These are phyloP conservation scores for Hypothenemus hampei DNA, from an alignment of 1,140 invertebrate genomes.

Conservation along the genomic window DNA sequence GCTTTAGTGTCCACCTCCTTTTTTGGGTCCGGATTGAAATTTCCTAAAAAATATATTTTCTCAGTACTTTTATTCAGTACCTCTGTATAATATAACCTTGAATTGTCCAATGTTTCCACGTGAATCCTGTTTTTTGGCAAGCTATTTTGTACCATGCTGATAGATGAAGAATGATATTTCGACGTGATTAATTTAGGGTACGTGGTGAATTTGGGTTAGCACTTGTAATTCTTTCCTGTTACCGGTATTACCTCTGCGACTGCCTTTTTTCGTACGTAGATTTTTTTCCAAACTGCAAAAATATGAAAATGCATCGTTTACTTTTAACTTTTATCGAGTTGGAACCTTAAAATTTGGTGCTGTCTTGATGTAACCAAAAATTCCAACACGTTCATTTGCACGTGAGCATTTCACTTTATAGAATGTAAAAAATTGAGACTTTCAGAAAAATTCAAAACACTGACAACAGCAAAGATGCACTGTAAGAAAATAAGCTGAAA, in stretches of 20 bases:
- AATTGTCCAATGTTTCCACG: background rate
- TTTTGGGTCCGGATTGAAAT: conserved; percentile 2
- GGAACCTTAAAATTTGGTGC: conserved; percentile 30
- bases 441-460: background rate
- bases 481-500: too few species aligned
- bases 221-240: conserved; percentile 74
- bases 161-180: background rate
- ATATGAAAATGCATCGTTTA: background rate
- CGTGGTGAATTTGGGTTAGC: conserved; percentile 73
- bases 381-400: conserved; percentile 36
- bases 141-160: conserved; percentile 27
- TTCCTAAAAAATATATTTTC: background rate
- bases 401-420: background rate
- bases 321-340: background rate
- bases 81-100: background rate
- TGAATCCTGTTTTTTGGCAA: conserved; percentile 4
- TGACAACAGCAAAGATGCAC: too few species aligned
- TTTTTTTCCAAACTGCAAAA: conserved; percentile 64
- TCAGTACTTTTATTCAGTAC: conserved; percentile 1
- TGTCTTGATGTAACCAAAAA: conserved; percentile 32
- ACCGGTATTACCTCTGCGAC: conserved; percentile 68
- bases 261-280: conserved; percentile 66
- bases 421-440: background rate
- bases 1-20: conserved; percentile 22
- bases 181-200: conserved; percentile 58